Conservation (phyloP, 2,797 vertebrate species). For the Leptatherina wallacei region DNA sequence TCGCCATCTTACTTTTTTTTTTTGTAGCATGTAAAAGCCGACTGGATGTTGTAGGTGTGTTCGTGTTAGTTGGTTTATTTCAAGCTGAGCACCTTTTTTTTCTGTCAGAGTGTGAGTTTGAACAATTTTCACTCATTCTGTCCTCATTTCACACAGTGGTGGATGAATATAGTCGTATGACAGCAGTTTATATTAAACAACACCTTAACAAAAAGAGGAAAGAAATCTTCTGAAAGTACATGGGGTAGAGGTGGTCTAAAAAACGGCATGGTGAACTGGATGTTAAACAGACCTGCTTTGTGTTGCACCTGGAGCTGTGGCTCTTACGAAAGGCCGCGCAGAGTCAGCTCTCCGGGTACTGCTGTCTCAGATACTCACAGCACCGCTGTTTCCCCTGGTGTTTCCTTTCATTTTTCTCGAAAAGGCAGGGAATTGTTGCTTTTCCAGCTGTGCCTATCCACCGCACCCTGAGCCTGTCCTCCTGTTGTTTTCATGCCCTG, state of each 20-base stretch:
- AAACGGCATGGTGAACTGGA: conserved; percentile 17
- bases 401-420: conserved; percentile 58
- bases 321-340: conserved; percentile 39
- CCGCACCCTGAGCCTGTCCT: conserved; percentile 53
- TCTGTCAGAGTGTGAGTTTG: conserved; percentile 1
- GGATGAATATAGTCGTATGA: conserved; percentile 26
- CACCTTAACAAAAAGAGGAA: background rate
- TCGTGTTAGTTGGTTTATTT: conserved; percentile 22
- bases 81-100: conserved; percentile 13
- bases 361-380: conserved; percentile 38
- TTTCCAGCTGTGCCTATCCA: conserved; percentile 78
- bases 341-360: conserved; percentile 58
- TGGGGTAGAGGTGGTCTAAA: conserved; percentile 7
- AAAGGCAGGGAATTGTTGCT: conserved; percentile 66
- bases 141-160: conserved; percentile 21
- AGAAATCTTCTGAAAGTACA: background rate
- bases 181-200: conserved; percentile 31
- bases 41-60: conserved; percentile 18
- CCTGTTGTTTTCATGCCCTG: conserved; percentile 68
- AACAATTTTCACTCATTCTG: conserved; percentile 17
- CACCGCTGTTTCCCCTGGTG: conserved; percentile 34
- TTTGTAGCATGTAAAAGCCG: conserved; percentile 24
- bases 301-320: conserved; percentile 61
- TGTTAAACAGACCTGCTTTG: conserved; percentile 50
- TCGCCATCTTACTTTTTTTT: conserved; percentile 8